Percentiles rank a stretch among this genome's conserved stretches.
These are phyloP conservation scores for Macrosiphum euphorbiae DNA, from an alignment of 2,888 invertebrate genomes.

Conservation along the genomic window DNA sequence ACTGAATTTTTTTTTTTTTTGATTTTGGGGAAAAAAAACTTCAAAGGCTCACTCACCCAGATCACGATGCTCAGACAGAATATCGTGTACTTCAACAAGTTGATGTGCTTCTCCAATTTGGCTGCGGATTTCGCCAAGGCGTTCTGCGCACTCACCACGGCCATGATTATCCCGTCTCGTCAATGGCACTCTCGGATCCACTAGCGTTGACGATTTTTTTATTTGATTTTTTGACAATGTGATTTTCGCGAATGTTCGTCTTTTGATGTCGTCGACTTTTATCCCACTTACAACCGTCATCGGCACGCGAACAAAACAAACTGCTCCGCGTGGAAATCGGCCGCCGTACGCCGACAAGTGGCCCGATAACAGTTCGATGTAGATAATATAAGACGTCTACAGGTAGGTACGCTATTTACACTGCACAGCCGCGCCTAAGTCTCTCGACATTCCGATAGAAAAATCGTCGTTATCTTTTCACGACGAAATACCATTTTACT, in stretches of 20 bases:
- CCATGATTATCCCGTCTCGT: constrained; percentile 18
- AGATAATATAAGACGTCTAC: too few species aligned
- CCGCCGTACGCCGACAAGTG: not conserved
- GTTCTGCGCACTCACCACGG: constrained; percentile 42
- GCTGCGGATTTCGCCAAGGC: constrained; percentile 69
- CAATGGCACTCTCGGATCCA: not conserved
- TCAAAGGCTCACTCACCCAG: constrained; percentile 73
- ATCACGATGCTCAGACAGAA: constrained; percentile 85
- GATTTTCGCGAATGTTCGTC: not conserved
- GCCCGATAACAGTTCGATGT: not conserved
- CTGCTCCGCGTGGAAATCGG: not conserved
- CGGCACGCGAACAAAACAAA: not conserved
- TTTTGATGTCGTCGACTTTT: not conserved
- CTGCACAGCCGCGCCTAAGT: not conserved
- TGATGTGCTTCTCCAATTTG: constrained; percentile 82
- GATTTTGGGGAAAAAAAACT: not conserved
- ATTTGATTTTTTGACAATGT: not conserved
- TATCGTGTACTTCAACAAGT: constrained; percentile 84
- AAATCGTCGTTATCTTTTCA: not conserved
- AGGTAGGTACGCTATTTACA: not conserved
- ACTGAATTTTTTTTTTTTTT: too few species aligned
- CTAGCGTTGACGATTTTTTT: not conserved
- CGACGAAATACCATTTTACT: not conserved
- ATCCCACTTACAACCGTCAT: not conserved
- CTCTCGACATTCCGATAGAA: not conserved